phyloP scores from a whole-genome alignment of 1,140 invertebrate genomes.

The Drosophila azteca region DNA sequence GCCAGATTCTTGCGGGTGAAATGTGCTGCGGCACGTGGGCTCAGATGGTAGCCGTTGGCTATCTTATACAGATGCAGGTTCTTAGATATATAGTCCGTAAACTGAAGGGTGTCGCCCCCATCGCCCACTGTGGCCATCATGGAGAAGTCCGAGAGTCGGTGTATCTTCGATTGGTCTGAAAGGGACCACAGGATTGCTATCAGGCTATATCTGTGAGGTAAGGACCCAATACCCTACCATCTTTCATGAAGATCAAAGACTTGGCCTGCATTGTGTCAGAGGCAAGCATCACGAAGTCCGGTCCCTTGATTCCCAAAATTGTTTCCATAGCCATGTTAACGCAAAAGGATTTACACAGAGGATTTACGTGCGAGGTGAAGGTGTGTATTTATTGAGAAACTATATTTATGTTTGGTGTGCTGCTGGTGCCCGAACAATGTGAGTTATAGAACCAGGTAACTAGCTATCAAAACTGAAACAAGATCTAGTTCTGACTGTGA shows the following conservation, averaged over 20 bases:
- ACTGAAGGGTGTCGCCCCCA: slow-evolving; percentile 97
- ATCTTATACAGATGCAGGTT: slow-evolving; percentile 99
- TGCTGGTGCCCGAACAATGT: background rate
- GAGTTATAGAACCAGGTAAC: background rate
- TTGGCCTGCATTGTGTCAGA: slow-evolving; percentile 94
- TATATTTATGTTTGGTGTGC: background rate
- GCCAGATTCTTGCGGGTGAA: slow-evolving; percentile 97
- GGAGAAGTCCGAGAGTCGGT: slow-evolving; percentile 94
- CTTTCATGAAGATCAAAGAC: slow-evolving; percentile 96
- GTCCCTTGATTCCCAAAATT: slow-evolving; percentile 94
- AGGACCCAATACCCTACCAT: slow-evolving; percentile 86
- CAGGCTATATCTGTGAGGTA: no score
- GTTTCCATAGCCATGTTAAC: slow-evolving; percentile 89
- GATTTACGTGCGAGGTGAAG: background rate
- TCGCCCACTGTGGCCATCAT: slow-evolving; percentile 97
- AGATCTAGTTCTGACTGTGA: no score
- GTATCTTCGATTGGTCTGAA: slow-evolving; percentile 97
- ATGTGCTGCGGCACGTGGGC: slow-evolving; percentile 94
- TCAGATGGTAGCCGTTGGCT: slow-evolving; percentile 97
- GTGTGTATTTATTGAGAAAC: background rate
- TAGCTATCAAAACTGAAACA: background rate
- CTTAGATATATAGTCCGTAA: slow-evolving; percentile 99
- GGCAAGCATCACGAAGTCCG: slow-evolving; percentile 96
- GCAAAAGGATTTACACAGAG: slow-evolving; percentile 44
- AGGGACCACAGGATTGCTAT: no score